These are phyloP conservation scores for Rhagium mordax DNA, from an alignment of 2,888 invertebrate species.

Conservation along the genomic window DNA sequence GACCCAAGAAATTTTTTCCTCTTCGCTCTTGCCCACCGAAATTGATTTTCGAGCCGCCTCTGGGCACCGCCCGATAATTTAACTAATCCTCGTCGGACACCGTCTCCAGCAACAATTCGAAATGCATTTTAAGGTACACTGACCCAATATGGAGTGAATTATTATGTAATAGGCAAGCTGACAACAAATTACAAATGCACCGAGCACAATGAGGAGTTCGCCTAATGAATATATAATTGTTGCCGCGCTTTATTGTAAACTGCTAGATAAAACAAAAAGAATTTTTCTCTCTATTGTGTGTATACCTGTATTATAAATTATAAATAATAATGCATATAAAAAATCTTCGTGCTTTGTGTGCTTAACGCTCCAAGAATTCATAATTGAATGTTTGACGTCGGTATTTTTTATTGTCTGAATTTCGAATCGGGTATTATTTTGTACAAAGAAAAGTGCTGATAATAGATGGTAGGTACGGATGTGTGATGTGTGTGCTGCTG, in stretches of 20 bases:
- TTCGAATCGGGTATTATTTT: neutral
- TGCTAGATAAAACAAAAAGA: slow-evolving; percentile 11
- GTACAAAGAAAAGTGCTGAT: neutral
- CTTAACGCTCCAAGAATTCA: slow-evolving; percentile 1
- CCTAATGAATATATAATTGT: slow-evolving; percentile 28
- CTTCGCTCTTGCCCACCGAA: too few species aligned
- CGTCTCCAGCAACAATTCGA: neutral
- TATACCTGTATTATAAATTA: neutral
- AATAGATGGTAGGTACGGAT: neutral
- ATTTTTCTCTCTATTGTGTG: slow-evolving; percentile 25
- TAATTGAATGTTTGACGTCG: slow-evolving; percentile 5
- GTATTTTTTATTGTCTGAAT: neutral
- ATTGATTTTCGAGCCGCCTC: too few species aligned
- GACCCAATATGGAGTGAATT: slow-evolving; percentile 33
- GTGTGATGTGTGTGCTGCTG: neutral
- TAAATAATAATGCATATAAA: neutral
- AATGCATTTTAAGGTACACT: slow-evolving; percentile 27
- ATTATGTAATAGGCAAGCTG: slow-evolving; percentile 32
- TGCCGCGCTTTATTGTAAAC: slow-evolving; percentile 17
- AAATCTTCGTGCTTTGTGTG: neutral
- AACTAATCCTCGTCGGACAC: too few species aligned
- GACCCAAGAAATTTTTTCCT: too few species aligned
- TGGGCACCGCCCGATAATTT: too few species aligned
- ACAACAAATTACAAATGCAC: slow-evolving; percentile 24
- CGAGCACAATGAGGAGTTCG: neutral